Conservation (phyloP, 2,888 invertebrate species). For the Hirudinaria manillensis region DNA sequence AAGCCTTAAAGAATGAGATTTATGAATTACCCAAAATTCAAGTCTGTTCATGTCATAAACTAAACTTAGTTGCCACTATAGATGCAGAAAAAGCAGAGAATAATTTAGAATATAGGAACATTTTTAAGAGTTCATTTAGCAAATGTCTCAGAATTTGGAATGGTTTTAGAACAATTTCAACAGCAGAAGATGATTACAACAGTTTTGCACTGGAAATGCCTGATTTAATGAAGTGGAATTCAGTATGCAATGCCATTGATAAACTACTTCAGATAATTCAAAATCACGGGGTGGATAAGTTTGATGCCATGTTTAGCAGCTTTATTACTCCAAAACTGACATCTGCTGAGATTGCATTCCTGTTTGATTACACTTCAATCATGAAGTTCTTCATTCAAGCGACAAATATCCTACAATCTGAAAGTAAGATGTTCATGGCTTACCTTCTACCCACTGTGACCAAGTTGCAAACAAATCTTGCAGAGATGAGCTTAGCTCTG, state of each 20-base stretch:
- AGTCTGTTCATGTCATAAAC: too few relatives aligned
- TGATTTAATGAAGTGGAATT: background rate
- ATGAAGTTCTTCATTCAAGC: slow-evolving; percentile 28
- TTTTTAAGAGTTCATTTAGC: slow-evolving; percentile 5
- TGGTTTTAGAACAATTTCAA: background rate
- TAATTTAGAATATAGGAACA: background rate
- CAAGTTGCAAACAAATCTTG: slow-evolving; percentile 1
- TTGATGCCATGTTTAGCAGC: slow-evolving; percentile 13
- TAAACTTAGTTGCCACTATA: too few relatives aligned
- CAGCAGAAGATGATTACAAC: background rate
- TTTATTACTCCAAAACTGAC: background rate
- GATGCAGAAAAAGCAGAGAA: too few relatives aligned
- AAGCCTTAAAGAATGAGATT: too few relatives aligned
- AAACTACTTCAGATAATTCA: background rate
- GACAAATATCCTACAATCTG: slow-evolving; percentile 25
- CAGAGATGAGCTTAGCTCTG: background rate
- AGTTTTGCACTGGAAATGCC: slow-evolving; percentile 1
- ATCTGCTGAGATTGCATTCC: slow-evolving; percentile 21
- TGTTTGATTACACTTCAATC: slow-evolving; percentile 14
- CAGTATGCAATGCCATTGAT: slow-evolving; percentile 2
- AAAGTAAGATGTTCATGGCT: slow-evolving; percentile 24
- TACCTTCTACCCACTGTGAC: slow-evolving; percentile 23
- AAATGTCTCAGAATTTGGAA: slow-evolving; percentile 9
- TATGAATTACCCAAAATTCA: too few relatives aligned
- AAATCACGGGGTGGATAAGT: slow-evolving; percentile 10